Percentiles rank a stretch among this genome's conserved stretches.
Conservation (phyloP, 2,113 vertebrate genomes). For the Pachypanchax playfairii region DNA sequence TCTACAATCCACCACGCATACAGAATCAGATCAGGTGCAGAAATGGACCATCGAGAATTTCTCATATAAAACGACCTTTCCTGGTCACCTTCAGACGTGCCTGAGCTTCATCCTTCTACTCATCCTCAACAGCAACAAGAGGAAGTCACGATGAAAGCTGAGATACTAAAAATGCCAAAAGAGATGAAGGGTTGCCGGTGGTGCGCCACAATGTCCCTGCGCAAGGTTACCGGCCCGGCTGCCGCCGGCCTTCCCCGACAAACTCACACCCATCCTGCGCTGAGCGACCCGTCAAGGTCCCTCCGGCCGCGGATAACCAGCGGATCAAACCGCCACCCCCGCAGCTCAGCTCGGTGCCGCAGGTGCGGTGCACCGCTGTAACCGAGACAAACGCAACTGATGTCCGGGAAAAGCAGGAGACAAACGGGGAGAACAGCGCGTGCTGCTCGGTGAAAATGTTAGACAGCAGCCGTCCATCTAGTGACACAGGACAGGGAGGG, state of each 20-base stretch:
- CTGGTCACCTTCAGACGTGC: slow-evolving; percentile 80
- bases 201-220: slow-evolving; percentile 73
- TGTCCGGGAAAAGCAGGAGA: slow-evolving; percentile 6
- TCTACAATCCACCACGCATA: slow-evolving; percentile 28
- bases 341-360: slow-evolving; percentile 48
- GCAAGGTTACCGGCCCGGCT: slow-evolving; percentile 78
- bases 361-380: slow-evolving; percentile 41
- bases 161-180: slow-evolving; percentile 6
- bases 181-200: slow-evolving; percentile 17
- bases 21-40: slow-evolving; percentile 19
- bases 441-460: slow-evolving; percentile 11
- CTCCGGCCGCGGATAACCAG: slow-evolving; percentile 34
- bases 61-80: slow-evolving; percentile 78
- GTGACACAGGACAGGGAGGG: slow-evolving; percentile 29
- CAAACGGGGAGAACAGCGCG: slow-evolving; percentile 6
- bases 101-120: slow-evolving; percentile 33
- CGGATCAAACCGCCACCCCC: slow-evolving; percentile 40
- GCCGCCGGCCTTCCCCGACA: slow-evolving; percentile 27
- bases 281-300: slow-evolving; percentile 35
- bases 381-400: slow-evolving; percentile 39
- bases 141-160: slow-evolving; percentile 17
- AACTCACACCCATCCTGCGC: slow-evolving; percentile 26
- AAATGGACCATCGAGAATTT: slow-evolving; percentile 41
- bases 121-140: slow-evolving; percentile 22
- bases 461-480: slow-evolving; percentile 17